Percentiles rank a stretch among this genome's conserved stretches.
Conservation (phyloP, 92 coral and sea anemone genomes). For the Palythoa heliodiscus region DNA sequence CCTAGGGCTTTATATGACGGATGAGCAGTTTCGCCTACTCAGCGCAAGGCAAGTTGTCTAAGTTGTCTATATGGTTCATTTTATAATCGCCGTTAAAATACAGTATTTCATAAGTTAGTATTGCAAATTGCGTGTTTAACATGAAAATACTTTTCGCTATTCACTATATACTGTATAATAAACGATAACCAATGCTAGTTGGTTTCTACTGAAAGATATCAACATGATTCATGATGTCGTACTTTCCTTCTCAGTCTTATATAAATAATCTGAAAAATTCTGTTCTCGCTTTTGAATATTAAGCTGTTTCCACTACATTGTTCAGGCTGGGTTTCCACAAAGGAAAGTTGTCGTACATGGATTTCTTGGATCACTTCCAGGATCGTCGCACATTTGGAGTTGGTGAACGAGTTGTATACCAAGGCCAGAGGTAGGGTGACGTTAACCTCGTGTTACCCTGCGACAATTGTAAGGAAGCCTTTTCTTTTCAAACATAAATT, state of each 20-base stretch:
- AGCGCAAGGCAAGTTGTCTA: constrained; percentile 69
- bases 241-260: background rate
- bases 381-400: constrained; percentile 84
- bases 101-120: no score
- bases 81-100: background rate
- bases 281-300: no score
- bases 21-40: constrained; percentile 85
- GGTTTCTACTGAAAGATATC: no score
- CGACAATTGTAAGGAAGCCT: background rate
- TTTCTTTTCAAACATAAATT: background rate
- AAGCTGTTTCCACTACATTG: background rate
- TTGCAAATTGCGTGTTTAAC: no score
- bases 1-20: constrained; percentile 89
- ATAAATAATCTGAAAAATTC: no score
- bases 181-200: no score
- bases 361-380: constrained; percentile 87
- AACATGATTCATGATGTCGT: no score
- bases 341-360: constrained; percentile 82
- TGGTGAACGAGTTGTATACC: constrained; percentile 68
- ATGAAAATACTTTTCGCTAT: no score
- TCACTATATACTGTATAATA: no score
- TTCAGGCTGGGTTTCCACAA: constrained; percentile 87
- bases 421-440: constrained; percentile 39
- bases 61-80: background rate
- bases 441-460: background rate